Evolutionary conservation across 2,797 vertebrate species (phyloP).

Genomic region (Cryptoprocta ferox): DNA sequence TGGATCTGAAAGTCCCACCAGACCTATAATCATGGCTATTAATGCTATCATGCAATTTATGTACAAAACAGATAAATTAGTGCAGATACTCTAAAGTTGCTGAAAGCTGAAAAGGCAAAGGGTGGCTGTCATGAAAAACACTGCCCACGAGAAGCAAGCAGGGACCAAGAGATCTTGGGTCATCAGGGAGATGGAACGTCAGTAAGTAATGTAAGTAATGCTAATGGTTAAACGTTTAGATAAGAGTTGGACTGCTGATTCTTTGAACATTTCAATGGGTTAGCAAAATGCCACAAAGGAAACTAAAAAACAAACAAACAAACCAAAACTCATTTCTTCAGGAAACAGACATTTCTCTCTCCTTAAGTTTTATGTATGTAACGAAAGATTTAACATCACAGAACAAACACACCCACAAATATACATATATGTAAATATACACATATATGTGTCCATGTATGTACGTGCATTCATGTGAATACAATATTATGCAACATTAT

Average conservation of each 20-base stretch:
- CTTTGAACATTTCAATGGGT: background rate
- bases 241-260: background rate
- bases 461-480: background rate
- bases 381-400: background rate
- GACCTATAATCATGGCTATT: background rate
- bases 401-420: background rate
- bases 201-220: background rate
- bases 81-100: background rate
- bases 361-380: background rate
- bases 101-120: slow-evolving; percentile 1
- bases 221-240: background rate
- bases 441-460: background rate
- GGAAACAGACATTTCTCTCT: background rate
- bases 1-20: background rate
- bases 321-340: background rate
- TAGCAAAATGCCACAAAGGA: background rate
- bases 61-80: background rate
- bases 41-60: background rate
- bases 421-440: background rate
- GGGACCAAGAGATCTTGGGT: background rate
- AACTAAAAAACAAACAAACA: background rate
- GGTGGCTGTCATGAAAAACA: background rate
- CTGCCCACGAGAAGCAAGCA: background rate
- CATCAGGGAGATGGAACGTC: background rate
- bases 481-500: background rate